phyloP scores from a whole-genome alignment of 2,113 vertebrate genomes.

The Strigops habroptila region DNA sequence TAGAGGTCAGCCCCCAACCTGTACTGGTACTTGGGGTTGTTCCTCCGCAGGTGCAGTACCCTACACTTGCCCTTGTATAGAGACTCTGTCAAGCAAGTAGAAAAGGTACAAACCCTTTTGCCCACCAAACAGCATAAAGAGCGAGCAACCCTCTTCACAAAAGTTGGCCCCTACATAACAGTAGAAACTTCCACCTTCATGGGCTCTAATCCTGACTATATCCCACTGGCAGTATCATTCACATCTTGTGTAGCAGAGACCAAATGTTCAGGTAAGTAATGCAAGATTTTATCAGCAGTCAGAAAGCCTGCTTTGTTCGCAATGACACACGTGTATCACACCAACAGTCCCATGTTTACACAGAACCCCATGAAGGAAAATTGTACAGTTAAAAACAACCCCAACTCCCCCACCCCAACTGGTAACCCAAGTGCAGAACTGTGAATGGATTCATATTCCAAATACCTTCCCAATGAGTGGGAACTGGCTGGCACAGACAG shows the following conservation, averaged over 20 bases:
- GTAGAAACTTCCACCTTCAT: neutral
- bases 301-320: neutral
- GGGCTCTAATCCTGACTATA: neutral
- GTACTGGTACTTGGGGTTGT: no score
- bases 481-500: neutral
- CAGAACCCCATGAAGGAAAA: neutral
- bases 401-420: rapidly evolving
- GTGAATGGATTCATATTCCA: neutral
- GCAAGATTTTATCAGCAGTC: neutral
- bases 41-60: no score
- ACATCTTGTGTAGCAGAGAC: neutral
- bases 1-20: no score
- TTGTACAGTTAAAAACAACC: neutral
- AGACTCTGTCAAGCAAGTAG: neutral
- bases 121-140: rapidly evolving
- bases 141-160: neutral
- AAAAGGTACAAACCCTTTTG: neutral
- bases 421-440: neutral
- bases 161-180: rapidly evolving
- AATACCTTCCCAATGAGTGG: neutral
- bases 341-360: neutral
- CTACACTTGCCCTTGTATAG: neutral
- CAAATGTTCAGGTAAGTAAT: neutral
- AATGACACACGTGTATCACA: neutral
- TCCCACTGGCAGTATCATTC: neutral